phyloP scores from a whole-genome alignment of 2,888 invertebrate species.

The Drepana falcataria region DNA sequence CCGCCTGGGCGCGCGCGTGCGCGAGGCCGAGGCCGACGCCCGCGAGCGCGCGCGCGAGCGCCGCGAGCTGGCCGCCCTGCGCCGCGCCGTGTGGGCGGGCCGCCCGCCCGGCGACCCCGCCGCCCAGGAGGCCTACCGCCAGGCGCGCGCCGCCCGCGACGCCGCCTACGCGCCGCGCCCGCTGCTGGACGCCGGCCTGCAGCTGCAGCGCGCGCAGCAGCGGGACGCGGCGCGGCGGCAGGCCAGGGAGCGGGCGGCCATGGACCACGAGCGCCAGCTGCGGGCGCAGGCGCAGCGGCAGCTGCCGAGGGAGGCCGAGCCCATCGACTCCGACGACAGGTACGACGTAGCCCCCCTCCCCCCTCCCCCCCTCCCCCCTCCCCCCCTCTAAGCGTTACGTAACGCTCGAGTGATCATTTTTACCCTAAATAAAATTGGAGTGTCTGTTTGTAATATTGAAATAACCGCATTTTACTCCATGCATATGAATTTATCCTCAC shows the following conservation, averaged over 20 bases:
- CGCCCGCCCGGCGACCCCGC: slow-evolving; percentile 72
- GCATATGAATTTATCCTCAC: too few relatives aligned
- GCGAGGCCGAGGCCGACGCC: slow-evolving; percentile 94
- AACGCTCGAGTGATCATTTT: too few relatives aligned
- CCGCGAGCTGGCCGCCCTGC: slow-evolving; percentile 90
- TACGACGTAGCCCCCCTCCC: neutral
- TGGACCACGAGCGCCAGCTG: slow-evolving; percentile 66
- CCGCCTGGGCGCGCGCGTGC: slow-evolving; percentile 93
- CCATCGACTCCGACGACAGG: slow-evolving; percentile 85
- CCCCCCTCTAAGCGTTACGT: slow-evolving; percentile 14
- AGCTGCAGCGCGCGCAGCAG: slow-evolving; percentile 51
- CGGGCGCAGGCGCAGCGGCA: slow-evolving; percentile 78
- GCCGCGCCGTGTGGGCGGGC: slow-evolving; percentile 72
- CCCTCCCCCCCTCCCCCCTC: too few relatives aligned
- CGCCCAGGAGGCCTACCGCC: slow-evolving; percentile 34
- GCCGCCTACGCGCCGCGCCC: slow-evolving; percentile 92
- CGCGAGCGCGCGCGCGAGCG: slow-evolving; percentile 94
- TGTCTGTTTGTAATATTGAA: too few relatives aligned
- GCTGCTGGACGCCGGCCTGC: slow-evolving; percentile 83
- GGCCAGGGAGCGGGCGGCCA: slow-evolving; percentile 57
- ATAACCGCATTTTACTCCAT: too few relatives aligned
- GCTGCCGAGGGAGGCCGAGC: slow-evolving; percentile 84
- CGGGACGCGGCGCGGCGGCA: slow-evolving; percentile 51
- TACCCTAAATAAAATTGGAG: too few relatives aligned
- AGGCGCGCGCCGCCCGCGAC: slow-evolving; percentile 80